phyloP scores from a whole-genome alignment of 2,113 vertebrate genomes.

The Columba livia region DNA sequence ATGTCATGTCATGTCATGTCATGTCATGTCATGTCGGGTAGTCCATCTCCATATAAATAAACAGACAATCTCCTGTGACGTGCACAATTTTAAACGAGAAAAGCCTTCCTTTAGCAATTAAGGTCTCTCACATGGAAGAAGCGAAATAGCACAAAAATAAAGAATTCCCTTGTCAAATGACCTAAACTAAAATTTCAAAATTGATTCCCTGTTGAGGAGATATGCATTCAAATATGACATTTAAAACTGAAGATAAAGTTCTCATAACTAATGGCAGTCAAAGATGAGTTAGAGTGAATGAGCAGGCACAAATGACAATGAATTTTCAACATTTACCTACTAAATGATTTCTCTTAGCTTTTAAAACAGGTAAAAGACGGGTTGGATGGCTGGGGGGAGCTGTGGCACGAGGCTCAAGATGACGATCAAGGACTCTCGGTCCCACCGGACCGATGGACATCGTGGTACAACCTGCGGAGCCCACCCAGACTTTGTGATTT shows the following conservation, averaged over 20 bases:
- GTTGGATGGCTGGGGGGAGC: not conserved
- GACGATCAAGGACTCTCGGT: not conserved
- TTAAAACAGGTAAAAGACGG: not conserved
- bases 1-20: no score
- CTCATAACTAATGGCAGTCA: not conserved
- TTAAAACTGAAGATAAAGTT: not conserved
- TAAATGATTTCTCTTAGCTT: not conserved
- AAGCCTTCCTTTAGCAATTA: not conserved
- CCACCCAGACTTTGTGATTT: not conserved
- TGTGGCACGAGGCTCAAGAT: not conserved
- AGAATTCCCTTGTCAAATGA: not conserved
- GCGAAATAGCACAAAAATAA: not conserved
- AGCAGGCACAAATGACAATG: not conserved
- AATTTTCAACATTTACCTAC: not conserved
- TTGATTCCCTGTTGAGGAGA: not conserved
- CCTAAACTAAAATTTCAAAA: not conserved
- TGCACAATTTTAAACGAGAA: not conserved
- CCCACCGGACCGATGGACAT: not conserved
- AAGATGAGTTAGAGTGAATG: not conserved
- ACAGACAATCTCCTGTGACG: not conserved
- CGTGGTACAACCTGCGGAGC: rapidly evolving
- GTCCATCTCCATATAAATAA: not conserved
- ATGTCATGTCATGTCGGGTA: not conserved
- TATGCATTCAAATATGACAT: not conserved
- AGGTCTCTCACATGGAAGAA: not conserved